Percentiles rank a stretch among this genome's conserved stretches.
These are phyloP conservation scores for Toxonevra muliebris DNA, from an alignment of 2,888 invertebrate species.

Conservation along the genomic window DNA sequence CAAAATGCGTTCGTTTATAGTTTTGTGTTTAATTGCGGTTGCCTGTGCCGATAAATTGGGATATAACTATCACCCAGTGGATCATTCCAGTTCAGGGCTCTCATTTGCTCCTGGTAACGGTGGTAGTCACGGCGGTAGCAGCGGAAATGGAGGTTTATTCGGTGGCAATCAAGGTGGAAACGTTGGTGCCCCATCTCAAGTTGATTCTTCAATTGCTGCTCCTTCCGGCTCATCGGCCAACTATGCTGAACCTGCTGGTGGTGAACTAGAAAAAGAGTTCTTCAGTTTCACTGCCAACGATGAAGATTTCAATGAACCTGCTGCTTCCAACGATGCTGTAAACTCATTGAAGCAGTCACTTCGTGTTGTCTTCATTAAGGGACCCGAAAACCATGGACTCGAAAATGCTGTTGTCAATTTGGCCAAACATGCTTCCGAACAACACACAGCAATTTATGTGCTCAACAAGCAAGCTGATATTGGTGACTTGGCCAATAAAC, in stretches of 20 bases:
- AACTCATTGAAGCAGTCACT: conserved; percentile 46
- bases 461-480: conserved; percentile 54
- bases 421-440: conserved; percentile 51
- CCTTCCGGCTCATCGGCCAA: neutral
- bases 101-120: conserved; percentile 31
- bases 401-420: conserved; percentile 51
- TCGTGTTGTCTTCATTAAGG: conserved; percentile 55
- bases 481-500: conserved; percentile 47
- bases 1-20: conserved; percentile 47
- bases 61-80: conserved; percentile 52
- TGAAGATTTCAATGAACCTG: conserved; percentile 48
- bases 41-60: conserved; percentile 50
- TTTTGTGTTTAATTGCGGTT: conserved; percentile 42
- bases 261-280: conserved; percentile 50
- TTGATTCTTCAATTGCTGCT: neutral
- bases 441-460: conserved; percentile 58
- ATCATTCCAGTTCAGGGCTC: conserved; percentile 44
- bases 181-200: conserved; percentile 10
- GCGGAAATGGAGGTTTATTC: conserved; percentile 26
- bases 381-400: conserved; percentile 52
- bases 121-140: conserved; percentile 16
- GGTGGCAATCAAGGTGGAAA: conserved; percentile 25
- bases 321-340: conserved; percentile 39
- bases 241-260: conserved; percentile 36
- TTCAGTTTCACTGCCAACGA: conserved; percentile 52